Evolutionary conservation across 1,140 invertebrate species (phyloP), one percentile per base, ranked within the genome.

Genomic region (Drosophila obscura): DNA sequence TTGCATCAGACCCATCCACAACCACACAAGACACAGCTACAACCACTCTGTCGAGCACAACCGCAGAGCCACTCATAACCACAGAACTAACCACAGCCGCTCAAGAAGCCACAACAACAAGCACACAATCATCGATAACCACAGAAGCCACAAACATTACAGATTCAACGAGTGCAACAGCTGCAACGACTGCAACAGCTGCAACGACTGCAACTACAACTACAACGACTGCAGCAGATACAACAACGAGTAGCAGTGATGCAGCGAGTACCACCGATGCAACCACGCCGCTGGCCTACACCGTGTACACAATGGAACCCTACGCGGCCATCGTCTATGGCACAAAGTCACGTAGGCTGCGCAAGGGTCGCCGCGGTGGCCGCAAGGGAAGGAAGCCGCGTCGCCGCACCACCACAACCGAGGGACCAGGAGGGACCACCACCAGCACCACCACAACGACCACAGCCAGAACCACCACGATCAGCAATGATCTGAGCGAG

Each of bases 321-420:
- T 84, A 83, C 51, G 57, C 84, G 9, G 11, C 8, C 1, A 60
- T 73, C 3, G 63, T 83, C 5, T 87, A 49, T 22, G 60, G n/a
- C 13, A 50, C 19, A 28, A 24, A 49, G 4, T n/a, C 57, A 41
- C 52, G 58, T 11, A 77, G 57, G 11, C 8, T 22, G 1, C 77
- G 82, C 1, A 74, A 56, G 44, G 81, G 82, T 31, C 73, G 77
- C 8, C 80, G 73, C 7, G 80, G 73, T 39, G 35, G 35, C 0
- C 73, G 73, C 9, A 62, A 43, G 8, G 73, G 78, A 7, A 57
- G 62, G 41, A 48, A 64, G 48, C 24, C 50, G n/a, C 67, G 76
- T 24, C 75, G 76, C 22, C 71, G 77, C 48, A 74, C 51, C 28
- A 83, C 79, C 55, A 73, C 71, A 13, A 24, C 69, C n/a, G 4